Conservation (phyloP, 1,140 invertebrate species). For the Asbolus verrucosus region DNA sequence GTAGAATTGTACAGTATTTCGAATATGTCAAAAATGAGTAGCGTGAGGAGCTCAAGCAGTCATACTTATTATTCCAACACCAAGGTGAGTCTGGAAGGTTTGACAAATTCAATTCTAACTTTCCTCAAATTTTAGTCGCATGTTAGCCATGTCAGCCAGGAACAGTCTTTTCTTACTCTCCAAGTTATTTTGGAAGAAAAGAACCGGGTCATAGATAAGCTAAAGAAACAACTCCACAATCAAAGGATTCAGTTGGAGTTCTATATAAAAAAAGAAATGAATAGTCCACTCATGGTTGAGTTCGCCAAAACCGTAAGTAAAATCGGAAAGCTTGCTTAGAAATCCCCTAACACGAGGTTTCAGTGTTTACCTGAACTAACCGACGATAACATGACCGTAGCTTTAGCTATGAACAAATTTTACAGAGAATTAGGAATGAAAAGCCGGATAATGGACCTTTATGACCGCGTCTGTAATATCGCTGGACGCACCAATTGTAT, state of each 20-base stretch:
- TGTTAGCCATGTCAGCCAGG: neutral
- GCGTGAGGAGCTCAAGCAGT: neutral
- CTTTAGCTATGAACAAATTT: constrained; percentile 56
- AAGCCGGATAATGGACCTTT: constrained; percentile 51
- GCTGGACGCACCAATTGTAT: constrained; percentile 47
- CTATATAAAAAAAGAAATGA: constrained; percentile 54
- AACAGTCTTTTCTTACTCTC: neutral
- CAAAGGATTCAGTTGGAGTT: constrained; percentile 57
- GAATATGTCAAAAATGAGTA: constrained; percentile 8
- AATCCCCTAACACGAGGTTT: constrained; percentile 40
- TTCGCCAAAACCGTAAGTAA: constrained; percentile 53
- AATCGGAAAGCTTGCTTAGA: constrained; percentile 10
- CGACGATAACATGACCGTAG: constrained; percentile 54
- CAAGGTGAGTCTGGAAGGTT: neutral
- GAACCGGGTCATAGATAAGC: constrained; percentile 52
- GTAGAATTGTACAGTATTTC: constrained; percentile 4
- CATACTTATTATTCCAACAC: constrained; percentile 25
- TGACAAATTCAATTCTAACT: neutral
- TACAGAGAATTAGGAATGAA: constrained; percentile 54
- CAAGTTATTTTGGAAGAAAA: constrained; percentile 54
- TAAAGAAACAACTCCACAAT: constrained; percentile 54
- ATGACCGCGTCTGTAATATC: constrained; percentile 54
- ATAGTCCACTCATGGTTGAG: constrained; percentile 47
- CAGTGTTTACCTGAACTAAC: constrained; percentile 51
- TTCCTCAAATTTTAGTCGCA: constrained; percentile 3